Conservation (phyloP, 2,113 vertebrate genomes). For the Marcusenius ussheri region DNA sequence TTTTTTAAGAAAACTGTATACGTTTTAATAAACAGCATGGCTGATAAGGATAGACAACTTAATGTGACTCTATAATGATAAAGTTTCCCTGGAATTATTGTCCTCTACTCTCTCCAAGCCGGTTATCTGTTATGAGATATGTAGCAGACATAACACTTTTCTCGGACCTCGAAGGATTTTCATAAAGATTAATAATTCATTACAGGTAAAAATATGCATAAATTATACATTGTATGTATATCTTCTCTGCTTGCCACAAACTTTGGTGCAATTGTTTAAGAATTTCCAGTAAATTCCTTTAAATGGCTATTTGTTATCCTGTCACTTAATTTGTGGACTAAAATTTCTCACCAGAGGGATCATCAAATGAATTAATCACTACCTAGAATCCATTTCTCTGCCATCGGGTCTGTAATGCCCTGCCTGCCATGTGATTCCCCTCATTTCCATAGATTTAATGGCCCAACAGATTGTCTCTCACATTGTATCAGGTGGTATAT, state of each 20-base stretch:
- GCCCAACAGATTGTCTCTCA: conserved; percentile 90
- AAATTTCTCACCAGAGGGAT: conserved; percentile 99
- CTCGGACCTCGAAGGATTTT: conserved; percentile 63
- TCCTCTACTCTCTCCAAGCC: not conserved
- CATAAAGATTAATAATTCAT: conserved; percentile 91
- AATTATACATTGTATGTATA: conserved; percentile 64
- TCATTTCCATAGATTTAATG: conserved; percentile 99
- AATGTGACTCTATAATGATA: not conserved
- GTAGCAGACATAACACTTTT: conserved; percentile 78
- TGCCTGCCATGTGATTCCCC: conserved; percentile 93
- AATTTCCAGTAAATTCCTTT: conserved; percentile 99
- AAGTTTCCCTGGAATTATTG: not conserved
- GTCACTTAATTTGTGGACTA: conserved; percentile 99
- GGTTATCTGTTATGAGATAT: conserved; percentile 58
- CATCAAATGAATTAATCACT: conserved; percentile 99
- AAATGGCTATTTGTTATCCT: conserved; percentile 99
- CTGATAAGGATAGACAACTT: not conserved
- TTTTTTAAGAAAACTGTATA: not conserved
- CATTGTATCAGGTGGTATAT: conserved; percentile 95
- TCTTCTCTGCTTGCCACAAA: conserved; percentile 89
- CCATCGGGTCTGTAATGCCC: conserved; percentile 92
- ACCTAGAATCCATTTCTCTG: conserved; percentile 99
- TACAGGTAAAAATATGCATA: conserved; percentile 82
- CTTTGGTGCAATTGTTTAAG: conserved; percentile 99
- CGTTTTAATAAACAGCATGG: not conserved